Base-by-base conservation (phyloP, 1,140 invertebrate genomes). In the Cyphomyrmex costatus region DNA sequence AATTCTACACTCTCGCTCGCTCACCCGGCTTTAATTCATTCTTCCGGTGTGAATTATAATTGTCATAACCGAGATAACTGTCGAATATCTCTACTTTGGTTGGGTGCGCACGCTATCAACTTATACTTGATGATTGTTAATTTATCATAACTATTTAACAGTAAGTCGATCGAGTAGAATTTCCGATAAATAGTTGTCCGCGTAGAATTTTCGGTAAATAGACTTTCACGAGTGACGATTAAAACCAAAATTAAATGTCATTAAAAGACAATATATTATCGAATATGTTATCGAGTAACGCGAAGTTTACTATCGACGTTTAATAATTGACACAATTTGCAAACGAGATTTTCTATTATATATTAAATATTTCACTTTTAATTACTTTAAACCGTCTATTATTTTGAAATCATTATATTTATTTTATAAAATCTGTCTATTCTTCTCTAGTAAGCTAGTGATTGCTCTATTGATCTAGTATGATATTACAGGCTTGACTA, bases 21-120 rank as follows among this genome's bases (percentile, higher is more conserved):
- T 33, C 36, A 7, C 21, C 14, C 14, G 51, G 6, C 24, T 86
- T 90, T 68, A 90, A 84, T 78, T 53, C 61, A 79, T 60, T 30
- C 65, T 84, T 90, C 80, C 86, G 78, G 77, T 86, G 46, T n/a
- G 82, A 90, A n/a, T n/a, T n/a, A n/a, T n/a, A n/a, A n/a, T n/a
- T n/a, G n/a, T 84, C 76, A 76, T 84, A 80, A 90, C 85, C 70
- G 8, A 51, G 8, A 21, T 51, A 58, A 49, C 46, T 88, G 49
- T 85, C 70, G 58, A 86, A 88, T 82, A 24, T 65, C 68, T 58
- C 30, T 63, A 33, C 19, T 46, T 77, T 51, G 77, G 63, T 90
- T 85, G 63, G 60, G 21, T 65, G 74, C 58, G 74, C 58, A 36
- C 56, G 86, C 88, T 83, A 74, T 65, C 82, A 77, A 84, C 88